These are phyloP conservation scores for Troilus luridus DNA, from an alignment of 2,888 invertebrate genomes.

Conservation along the genomic window DNA sequence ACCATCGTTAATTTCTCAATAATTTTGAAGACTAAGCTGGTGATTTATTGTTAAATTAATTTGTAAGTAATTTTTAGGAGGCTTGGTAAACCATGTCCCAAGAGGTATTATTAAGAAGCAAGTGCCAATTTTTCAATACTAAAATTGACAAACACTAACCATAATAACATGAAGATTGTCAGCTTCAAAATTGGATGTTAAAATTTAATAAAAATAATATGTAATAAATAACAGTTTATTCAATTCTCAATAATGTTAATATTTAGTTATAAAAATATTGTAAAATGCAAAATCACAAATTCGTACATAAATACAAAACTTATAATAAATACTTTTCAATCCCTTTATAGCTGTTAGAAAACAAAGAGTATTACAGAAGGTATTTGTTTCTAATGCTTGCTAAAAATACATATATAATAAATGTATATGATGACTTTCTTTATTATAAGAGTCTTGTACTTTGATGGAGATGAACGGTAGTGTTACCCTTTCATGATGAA, in stretches of 20 bases:
- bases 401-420: constrained; percentile 11
- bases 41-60: background rate
- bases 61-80: background rate
- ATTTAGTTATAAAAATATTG: constrained; percentile 43
- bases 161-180: background rate
- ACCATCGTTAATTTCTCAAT: background rate
- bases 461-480: background rate
- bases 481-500: constrained; percentile 15
- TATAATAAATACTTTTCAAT: constrained; percentile 32
- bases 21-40: background rate
- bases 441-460: constrained; percentile 13
- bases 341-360: constrained; percentile 23
- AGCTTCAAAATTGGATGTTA: background rate
- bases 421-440: background rate
- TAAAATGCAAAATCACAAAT: constrained; percentile 44
- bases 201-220: constrained; percentile 27
- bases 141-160: background rate
- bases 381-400: constrained; percentile 26
- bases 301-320: constrained; percentile 29
- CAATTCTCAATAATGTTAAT: background rate
- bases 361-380: constrained; percentile 2
- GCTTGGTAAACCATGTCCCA: background rate
- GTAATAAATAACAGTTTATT: constrained; percentile 44
- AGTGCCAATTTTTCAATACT: background rate
- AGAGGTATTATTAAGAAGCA: background rate